Conservation (phyloP, 2,113 vertebrate species). For the Odobenus rosmarus region DNA sequence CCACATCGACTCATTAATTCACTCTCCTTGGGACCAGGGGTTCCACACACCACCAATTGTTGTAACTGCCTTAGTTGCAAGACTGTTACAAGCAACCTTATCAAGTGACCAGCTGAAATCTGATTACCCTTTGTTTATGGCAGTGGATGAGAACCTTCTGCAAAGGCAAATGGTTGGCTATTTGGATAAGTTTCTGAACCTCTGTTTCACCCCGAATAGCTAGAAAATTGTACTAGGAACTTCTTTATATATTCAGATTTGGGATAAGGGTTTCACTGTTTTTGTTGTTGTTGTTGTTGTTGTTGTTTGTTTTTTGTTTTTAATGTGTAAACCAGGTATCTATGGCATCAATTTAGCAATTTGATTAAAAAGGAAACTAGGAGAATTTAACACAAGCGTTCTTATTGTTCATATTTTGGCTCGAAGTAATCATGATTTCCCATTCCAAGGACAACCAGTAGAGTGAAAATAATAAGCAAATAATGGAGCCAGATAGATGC, state of each 20-base stretch:
- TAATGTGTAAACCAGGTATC: not conserved
- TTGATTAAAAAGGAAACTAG: not conserved
- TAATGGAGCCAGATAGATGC: not conserved
- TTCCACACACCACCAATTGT: not conserved
- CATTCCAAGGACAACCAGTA: not conserved
- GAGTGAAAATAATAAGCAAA: not conserved
- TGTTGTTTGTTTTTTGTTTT: not conserved
- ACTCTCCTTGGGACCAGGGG: not conserved
- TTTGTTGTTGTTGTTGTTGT: too few species aligned
- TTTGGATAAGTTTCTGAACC: not conserved
- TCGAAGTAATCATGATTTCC: not conserved
- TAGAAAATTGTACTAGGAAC: not conserved
- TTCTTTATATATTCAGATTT: not conserved
- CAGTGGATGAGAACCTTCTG: not conserved
- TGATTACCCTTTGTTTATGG: not conserved
- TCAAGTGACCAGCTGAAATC: not conserved
- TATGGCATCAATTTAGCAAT: not conserved
- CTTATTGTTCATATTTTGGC: not conserved
- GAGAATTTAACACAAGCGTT: not conserved
- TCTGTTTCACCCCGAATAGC: not conserved
- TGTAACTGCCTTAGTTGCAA: not conserved
- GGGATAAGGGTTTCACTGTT: not conserved
- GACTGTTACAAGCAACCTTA: not conserved
- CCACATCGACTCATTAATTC: not conserved
- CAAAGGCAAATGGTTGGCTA: not conserved